A percentile compares a stretch with the other conserved stretches of the same genome.
phyloP scores from a whole-genome alignment of 2,113 vertebrate species.

The Catharus bicknelli region DNA sequence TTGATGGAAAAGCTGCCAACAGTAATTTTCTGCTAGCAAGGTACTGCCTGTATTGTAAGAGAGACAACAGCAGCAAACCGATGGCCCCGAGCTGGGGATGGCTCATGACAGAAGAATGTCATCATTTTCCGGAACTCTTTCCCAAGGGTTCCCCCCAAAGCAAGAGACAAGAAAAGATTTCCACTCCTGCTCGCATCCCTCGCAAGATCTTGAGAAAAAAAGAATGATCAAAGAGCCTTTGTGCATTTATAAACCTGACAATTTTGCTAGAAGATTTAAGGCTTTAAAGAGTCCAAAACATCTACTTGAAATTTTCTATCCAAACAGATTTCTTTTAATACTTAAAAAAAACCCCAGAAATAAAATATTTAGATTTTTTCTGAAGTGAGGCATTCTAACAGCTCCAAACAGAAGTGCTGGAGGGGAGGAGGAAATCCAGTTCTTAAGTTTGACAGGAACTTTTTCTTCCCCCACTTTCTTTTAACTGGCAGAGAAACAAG shows the following conservation, averaged over 20 bases:
- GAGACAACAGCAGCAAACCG: neutral
- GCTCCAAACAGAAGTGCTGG: neutral
- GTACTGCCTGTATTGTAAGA: neutral
- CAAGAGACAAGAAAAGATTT: neutral
- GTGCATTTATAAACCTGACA: conserved; percentile 20
- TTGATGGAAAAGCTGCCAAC: neutral
- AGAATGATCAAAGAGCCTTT: conserved; percentile 31
- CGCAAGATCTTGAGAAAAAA: neutral
- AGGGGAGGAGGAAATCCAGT: conserved; percentile 21
- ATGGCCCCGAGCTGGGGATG: neutral
- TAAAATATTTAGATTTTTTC: conserved; percentile 30
- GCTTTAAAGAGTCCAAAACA: conserved; percentile 33
- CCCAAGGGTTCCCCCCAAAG: neutral
- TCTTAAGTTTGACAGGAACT: conserved; percentile 22
- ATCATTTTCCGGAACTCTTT: neutral
- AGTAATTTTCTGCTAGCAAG: neutral
- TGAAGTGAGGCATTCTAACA: conserved; percentile 17
- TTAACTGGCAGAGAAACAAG: conserved; percentile 33
- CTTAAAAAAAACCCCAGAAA: neutral
- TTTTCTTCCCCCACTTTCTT: neutral
- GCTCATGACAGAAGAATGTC: conserved; percentile 18
- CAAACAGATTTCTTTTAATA: conserved; percentile 4
- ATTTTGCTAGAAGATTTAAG: conserved; percentile 24
- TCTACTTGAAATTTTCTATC: conserved; percentile 14
- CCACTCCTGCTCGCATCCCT: neutral